A percentile compares a stretch with the other conserved stretches of the same genome.
phyloP scores from a whole-genome alignment of 92 coral and sea anemone species.

The Zoanthus sansibaricus region DNA sequence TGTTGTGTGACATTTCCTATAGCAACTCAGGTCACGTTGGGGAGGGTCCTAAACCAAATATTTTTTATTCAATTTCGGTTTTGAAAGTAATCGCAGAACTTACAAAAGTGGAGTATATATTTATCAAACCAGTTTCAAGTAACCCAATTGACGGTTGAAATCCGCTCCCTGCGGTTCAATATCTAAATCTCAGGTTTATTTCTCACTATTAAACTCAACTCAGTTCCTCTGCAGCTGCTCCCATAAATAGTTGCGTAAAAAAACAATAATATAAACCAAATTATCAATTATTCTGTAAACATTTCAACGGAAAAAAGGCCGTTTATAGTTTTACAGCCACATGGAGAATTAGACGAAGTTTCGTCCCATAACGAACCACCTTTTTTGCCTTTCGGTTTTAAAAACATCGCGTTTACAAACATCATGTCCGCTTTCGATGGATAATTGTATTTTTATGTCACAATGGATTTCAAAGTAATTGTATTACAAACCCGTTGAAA shows the following conservation, averaged over 20 bases:
- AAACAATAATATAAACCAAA: conserved; percentile 15
- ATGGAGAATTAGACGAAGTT: not conserved
- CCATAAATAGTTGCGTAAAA: not conserved
- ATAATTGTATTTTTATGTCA: not conserved
- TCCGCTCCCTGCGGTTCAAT: not conserved
- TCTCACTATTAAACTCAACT: not conserved
- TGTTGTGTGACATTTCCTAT: not conserved
- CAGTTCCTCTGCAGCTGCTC: conserved; percentile 4
- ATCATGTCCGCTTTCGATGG: conserved; percentile 7
- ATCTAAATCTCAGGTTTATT: not conserved
- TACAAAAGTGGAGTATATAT: not conserved
- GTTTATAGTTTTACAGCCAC: not conserved
- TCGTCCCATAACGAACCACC: not conserved
- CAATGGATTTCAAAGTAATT: not conserved
- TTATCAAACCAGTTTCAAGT: not conserved
- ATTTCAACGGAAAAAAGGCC: conserved; percentile 2
- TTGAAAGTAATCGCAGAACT: not conserved
- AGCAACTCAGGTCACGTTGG: not conserved
- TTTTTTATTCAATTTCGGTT: not conserved
- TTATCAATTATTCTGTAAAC: conserved; percentile 21
- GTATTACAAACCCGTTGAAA: not conserved
- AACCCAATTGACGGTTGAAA: not conserved
- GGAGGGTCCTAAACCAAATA: not conserved
- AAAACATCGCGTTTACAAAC: conserved; percentile 1
- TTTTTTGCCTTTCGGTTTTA: not conserved